Percentiles rank a stretch among this genome's conserved stretches.
These are phyloP conservation scores for Sinodicranocentrus sp. DNA, from an alignment of 2,888 invertebrate genomes.

Conservation along the genomic window DNA sequence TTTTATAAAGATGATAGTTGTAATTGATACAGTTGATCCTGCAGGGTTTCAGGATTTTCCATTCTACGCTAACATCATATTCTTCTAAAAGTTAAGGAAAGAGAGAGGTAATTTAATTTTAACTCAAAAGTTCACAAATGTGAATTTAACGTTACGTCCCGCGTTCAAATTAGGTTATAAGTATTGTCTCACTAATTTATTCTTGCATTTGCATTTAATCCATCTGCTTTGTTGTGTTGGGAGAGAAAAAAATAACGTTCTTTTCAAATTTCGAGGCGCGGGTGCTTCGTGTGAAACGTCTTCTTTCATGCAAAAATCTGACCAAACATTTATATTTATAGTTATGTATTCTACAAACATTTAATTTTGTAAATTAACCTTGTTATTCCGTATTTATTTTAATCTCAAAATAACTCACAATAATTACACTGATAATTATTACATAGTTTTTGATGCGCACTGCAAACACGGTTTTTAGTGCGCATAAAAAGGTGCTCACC, in stretches of 20 bases:
- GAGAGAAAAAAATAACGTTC: no score
- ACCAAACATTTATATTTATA: background rate
- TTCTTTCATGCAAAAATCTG: background rate
- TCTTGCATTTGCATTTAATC: background rate
- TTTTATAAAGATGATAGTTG: background rate
- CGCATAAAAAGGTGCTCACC: background rate
- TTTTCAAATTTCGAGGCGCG: background rate
- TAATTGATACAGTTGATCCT: background rate
- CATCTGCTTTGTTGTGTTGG: background rate
- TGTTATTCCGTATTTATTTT: background rate
- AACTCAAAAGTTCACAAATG: background rate
- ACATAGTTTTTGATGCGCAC: background rate
- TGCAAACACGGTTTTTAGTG: background rate
- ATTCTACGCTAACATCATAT: background rate
- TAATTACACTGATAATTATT: background rate
- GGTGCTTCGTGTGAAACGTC: background rate
- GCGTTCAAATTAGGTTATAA: background rate
- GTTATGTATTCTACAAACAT: background rate
- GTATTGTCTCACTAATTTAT: background rate
- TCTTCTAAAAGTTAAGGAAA: background rate
- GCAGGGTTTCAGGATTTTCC: background rate
- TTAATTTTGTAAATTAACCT: background rate
- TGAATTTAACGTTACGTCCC: background rate
- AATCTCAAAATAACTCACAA: background rate
- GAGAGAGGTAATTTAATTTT: background rate